Conservation (phyloP, 2,113 vertebrate species). For the Octodon degus region DNA sequence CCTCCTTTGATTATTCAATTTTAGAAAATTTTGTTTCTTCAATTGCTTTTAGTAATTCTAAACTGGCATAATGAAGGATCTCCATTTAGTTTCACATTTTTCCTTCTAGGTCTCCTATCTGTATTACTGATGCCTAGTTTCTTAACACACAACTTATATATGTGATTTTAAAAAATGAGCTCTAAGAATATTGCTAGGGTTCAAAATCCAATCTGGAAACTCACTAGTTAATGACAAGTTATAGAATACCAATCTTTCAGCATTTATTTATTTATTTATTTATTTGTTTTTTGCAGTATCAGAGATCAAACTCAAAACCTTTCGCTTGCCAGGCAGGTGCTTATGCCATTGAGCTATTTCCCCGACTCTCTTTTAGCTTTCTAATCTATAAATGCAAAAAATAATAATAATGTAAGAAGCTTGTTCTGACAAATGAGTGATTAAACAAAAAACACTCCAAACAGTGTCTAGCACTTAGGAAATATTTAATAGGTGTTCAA, state of each 20-base stretch:
- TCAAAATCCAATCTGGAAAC: not conserved
- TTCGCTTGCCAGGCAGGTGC: no score
- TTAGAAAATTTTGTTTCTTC: not conserved
- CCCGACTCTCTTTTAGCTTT: not conserved
- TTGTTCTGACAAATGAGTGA: conserved; percentile 2
- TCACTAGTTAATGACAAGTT: not conserved
- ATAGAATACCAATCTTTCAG: not conserved
- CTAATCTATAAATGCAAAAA: not conserved
- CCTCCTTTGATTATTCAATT: not conserved
- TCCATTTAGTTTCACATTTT: not conserved
- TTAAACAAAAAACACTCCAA: not conserved
- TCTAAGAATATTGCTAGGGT: not conserved
- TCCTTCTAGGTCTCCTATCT: not conserved
- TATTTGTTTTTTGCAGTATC: no score
- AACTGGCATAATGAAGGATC: not conserved
- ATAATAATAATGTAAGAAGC: not conserved
- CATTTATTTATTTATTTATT: no score
- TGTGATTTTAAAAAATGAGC: conserved; percentile 8
- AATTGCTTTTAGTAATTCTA: not conserved
- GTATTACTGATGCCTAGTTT: conserved; percentile 24
- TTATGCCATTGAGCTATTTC: no score
- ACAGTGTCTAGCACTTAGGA: not conserved
- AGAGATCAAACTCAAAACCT: no score
- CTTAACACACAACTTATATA: not conserved
- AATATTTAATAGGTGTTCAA: not conserved